A percentile compares a stretch with the other conserved stretches of the same genome.
These are phyloP conservation scores for Sprattus sprattus DNA, from an alignment of 2,113 vertebrate species.

Conservation along the genomic window DNA sequence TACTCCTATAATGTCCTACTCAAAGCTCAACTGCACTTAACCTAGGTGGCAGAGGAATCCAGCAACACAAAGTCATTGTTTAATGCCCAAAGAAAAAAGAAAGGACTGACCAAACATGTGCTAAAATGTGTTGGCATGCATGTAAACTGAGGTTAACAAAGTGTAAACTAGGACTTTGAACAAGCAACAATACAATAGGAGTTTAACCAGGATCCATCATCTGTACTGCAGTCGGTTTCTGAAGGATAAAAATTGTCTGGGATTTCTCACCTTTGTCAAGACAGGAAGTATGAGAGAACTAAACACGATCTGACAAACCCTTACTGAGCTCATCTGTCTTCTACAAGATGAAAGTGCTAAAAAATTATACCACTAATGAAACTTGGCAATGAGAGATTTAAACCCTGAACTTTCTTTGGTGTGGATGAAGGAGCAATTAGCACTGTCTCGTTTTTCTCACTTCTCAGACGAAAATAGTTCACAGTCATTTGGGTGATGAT, in stretches of 20 bases:
- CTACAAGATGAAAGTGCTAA: conserved; percentile 4
- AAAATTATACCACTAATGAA: not conserved
- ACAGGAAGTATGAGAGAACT: not conserved
- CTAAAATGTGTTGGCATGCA: not conserved
- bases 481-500: conserved; percentile 4
- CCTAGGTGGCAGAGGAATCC: no score
- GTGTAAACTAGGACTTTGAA: not conserved
- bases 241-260: not conserved
- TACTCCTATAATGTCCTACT: not conserved
- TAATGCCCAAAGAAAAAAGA: not conserved
- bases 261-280: conserved; percentile 4
- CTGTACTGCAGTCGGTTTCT: not conserved
- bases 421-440: conserved; percentile 9
- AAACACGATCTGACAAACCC: conserved; percentile 1
- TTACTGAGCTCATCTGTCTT: not conserved
- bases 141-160: not conserved
- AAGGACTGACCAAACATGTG: not conserved
- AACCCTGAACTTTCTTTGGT: not conserved
- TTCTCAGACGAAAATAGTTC: conserved; percentile 4
- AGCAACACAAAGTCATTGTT: no score
- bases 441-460: conserved; percentile 4
- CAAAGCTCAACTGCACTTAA: no score
- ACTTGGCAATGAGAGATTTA: conserved; percentile 20
- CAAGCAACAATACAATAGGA: not conserved
- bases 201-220: not conserved